A percentile compares a stretch with the other conserved stretches of the same genome.
Conservation (phyloP, 2,888 invertebrate genomes). For the Portevinia maculata region DNA sequence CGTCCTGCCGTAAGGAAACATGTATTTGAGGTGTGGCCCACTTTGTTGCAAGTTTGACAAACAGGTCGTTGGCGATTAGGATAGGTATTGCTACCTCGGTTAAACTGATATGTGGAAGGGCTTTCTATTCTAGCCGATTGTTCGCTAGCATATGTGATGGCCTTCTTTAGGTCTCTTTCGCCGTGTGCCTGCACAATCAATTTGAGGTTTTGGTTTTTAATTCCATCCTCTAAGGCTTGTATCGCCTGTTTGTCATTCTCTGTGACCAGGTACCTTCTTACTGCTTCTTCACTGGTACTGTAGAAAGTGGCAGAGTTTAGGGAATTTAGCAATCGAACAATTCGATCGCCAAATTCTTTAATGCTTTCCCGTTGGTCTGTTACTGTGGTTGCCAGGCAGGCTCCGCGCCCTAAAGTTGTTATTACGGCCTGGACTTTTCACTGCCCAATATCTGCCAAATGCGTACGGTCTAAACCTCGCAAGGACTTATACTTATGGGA, state of each 20-base stretch:
- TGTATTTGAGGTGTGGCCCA: no score
- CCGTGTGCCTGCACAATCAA: constrained; percentile 1
- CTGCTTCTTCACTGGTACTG: background rate
- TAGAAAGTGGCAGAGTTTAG: constrained; percentile 7
- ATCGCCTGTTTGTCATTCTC: background rate
- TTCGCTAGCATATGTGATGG: background rate
- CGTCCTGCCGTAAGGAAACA: no score
- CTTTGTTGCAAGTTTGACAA: no score
- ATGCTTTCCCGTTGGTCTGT: constrained; percentile 3
- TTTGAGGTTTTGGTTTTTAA: background rate
- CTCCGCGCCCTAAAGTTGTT: no score
- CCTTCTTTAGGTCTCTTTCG: background rate
- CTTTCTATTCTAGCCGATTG: background rate
- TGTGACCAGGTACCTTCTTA: background rate
- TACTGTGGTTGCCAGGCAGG: no score
- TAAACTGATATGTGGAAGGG: no score
- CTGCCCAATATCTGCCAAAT: no score
- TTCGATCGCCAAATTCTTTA: constrained; percentile 1
- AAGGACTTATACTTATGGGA: no score
- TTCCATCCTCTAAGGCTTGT: background rate
- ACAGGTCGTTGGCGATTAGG: background rate
- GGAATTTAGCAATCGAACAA: background rate
- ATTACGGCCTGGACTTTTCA: no score
- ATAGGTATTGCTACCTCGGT: background rate
- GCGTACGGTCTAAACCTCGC: no score